Percentiles rank a stretch among this genome's conserved stretches.
phyloP scores from a whole-genome alignment of 2,888 invertebrate species.

The Dolichomitus sp. region DNA sequence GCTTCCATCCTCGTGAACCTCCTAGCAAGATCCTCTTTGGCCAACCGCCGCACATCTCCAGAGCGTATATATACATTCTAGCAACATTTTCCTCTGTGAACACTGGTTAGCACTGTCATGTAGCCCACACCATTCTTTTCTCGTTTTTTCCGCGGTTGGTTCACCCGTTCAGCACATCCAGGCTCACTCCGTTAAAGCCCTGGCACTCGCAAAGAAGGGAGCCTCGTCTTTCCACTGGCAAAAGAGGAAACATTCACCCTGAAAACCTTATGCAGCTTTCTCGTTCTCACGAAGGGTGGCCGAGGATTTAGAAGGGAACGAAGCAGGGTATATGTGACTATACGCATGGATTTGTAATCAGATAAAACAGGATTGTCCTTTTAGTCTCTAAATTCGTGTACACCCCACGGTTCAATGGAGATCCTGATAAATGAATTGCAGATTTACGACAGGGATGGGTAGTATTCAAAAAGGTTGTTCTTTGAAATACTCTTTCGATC shows the following conservation, averaged over 20 bases:
- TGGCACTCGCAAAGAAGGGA: conserved; percentile 14
- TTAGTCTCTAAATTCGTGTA: conserved; percentile 51
- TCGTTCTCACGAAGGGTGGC: conserved; percentile 56
- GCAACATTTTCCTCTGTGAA: conserved; percentile 66
- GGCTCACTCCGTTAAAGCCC: conserved; percentile 55
- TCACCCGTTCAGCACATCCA: conserved; percentile 55
- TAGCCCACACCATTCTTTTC: conserved; percentile 58
- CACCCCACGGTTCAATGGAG: conserved; percentile 47
- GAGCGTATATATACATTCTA: conserved; percentile 43
- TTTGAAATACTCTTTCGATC: not conserved
- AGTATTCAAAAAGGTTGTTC: not conserved
- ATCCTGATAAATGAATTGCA: conserved; percentile 15
- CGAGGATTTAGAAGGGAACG: conserved; percentile 37
- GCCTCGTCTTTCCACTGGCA: not conserved
- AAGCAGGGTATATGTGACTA: not conserved
- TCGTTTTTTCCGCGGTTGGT: conserved; percentile 59
- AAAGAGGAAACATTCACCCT: not conserved
- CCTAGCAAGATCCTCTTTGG: conserved; percentile 54
- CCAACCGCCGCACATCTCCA: conserved; percentile 52
- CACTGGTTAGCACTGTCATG: conserved; percentile 73
- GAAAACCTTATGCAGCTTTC: conserved; percentile 58
- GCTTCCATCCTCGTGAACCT: conserved; percentile 28
- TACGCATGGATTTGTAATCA: conserved; percentile 50
- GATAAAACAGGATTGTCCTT: conserved; percentile 55
- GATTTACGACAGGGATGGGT: conserved; percentile 29